Evolutionary conservation across 2,888 invertebrate genomes (phyloP), one percentile per base, ranked within the genome.

Genomic region (Philereme vetulata): DNA sequence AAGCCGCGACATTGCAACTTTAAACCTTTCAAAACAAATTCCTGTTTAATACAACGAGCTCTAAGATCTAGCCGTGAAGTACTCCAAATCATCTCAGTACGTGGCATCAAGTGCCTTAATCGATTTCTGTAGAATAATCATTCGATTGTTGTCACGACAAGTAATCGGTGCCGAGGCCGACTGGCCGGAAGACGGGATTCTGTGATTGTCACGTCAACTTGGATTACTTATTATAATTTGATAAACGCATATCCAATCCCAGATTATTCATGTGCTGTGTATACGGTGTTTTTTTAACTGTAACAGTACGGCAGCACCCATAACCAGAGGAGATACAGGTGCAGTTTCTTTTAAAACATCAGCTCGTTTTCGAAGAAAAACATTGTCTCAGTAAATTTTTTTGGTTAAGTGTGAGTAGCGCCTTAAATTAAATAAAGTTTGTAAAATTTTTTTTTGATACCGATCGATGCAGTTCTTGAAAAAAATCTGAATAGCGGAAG

Each of bases 181-280:
- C 50, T 42, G 54, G 56, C 62, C 67, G 69, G 69, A 69, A 71
- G 57, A 46, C 50, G 35, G 38, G 45, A 52, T 51, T 47, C 45
- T 49, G 45, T 46, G 49, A 52, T 56, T 62, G 62, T 62, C 71
- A 69, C 66, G 66, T 70, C 49, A 61, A 58, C 50, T 47, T 38
- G 38, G 7, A 4, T 38, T 38, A 38, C 38, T 38, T 38, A 38
- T 38, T 7, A 1, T 2, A 36, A 1, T 38, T 38, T 38, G 7
- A 38, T 38, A 38, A 35, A 7, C 7, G 3, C 35, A 21, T 21
- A 21, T 21, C 21, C 21, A 21, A 21, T 21, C 21, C 21, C 1
- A 21, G 21, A 21, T 21, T 21, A 21, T 21, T 21, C 21, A 1
- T 21, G 21, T 21, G 21, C 21, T 21, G 2, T 21, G 8, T 4